These are phyloP conservation scores for Hetaerina titia DNA, from an alignment of 2,888 invertebrate species.

Conservation along the genomic window DNA sequence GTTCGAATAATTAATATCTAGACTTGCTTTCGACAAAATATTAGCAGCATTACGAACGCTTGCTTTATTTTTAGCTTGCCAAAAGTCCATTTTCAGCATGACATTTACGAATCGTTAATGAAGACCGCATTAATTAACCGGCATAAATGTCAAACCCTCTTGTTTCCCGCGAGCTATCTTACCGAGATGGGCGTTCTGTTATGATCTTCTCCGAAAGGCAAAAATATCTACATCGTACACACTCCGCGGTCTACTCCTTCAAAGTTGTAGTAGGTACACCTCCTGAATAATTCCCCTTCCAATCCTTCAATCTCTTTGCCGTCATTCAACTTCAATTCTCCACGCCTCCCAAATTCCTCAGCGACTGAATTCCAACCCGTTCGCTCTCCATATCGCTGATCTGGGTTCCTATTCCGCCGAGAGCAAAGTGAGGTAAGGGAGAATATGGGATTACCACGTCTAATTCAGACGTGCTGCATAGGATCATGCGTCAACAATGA, in stretches of 20 bases:
- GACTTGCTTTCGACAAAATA: background rate
- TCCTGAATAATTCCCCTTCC: background rate
- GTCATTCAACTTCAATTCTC: background rate
- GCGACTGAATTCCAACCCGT: no score
- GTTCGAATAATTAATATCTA: background rate
- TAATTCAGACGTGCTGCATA: no score
- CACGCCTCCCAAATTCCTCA: background rate
- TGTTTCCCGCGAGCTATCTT: background rate
- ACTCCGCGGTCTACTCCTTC: background rate
- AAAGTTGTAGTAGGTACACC: no score
- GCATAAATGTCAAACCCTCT: background rate
- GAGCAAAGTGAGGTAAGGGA: no score
- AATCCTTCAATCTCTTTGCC: background rate
- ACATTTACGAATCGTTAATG: constrained; percentile 1
- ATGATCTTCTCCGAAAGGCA: background rate
- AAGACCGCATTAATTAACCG: constrained; percentile 21
- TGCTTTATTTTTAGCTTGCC: background rate
- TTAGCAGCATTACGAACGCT: background rate
- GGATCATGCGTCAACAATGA: no score
- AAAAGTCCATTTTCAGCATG: background rate
- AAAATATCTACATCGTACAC: background rate
- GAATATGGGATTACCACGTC: no score
- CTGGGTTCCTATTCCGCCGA: no score
- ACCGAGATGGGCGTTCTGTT: background rate
- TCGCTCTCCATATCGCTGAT: no score